phyloP scores from a whole-genome alignment of 2,797 vertebrate genomes.

The Austrolebias charrua region DNA sequence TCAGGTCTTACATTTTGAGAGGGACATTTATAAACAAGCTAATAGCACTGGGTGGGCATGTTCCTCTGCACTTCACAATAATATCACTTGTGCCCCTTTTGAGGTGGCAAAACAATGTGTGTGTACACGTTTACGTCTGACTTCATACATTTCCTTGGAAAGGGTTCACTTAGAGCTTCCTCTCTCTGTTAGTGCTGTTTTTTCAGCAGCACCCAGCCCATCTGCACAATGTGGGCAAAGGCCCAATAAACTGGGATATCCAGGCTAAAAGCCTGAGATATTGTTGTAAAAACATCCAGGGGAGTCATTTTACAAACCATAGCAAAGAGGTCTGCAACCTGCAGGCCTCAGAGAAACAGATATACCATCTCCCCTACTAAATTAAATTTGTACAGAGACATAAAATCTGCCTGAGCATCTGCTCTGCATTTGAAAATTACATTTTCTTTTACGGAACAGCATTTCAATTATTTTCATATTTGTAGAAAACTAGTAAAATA shows the following conservation, averaged over 20 bases:
- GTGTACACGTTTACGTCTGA: slow-evolving; percentile 21
- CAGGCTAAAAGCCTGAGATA: not conserved
- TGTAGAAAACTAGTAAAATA: too few relatives aligned
- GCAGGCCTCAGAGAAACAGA: too few relatives aligned
- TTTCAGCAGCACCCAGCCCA: slow-evolving; percentile 57
- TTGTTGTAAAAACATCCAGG: slow-evolving; percentile 19
- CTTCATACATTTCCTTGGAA: slow-evolving; percentile 54
- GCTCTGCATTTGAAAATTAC: too few relatives aligned
- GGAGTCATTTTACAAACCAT: slow-evolving; percentile 3
- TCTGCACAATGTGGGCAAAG: slow-evolving; percentile 54
- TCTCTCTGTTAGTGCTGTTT: slow-evolving; percentile 60
- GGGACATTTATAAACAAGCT: slow-evolving; percentile 51
- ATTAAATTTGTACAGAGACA: too few relatives aligned
- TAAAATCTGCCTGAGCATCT: too few relatives aligned
- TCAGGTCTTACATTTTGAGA: slow-evolving; percentile 47
- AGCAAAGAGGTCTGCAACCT: too few relatives aligned
- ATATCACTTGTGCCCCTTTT: slow-evolving; percentile 18
- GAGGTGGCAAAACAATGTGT: slow-evolving; percentile 56
- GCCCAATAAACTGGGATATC: slow-evolving; percentile 39
- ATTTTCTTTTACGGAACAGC: too few relatives aligned
- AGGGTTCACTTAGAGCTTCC: slow-evolving; percentile 58
- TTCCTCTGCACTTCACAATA: slow-evolving; percentile 48
- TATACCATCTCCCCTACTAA: too few relatives aligned
- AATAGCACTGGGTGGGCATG: slow-evolving; percentile 65
- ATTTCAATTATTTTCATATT: too few relatives aligned